A percentile compares a stretch with the other conserved stretches of the same genome.
Conservation (phyloP, 2,797 vertebrate species). For the Myotis pilosus region DNA sequence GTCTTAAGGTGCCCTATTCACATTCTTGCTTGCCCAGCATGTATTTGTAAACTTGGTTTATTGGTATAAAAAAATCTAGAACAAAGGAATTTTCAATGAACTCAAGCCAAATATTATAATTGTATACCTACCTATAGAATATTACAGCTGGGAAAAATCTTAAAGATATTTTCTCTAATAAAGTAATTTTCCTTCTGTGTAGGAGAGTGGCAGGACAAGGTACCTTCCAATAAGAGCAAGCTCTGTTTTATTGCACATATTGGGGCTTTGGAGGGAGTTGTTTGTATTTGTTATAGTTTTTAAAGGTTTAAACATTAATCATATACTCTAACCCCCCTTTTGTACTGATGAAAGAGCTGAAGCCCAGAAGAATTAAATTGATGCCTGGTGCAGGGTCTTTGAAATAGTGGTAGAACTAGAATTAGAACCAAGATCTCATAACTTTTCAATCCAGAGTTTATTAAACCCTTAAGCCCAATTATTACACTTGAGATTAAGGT, state of each 20-base stretch:
- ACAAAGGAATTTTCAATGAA: conserved; percentile 9
- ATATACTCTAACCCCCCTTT: background rate
- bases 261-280: background rate
- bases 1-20: background rate
- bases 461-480: background rate
- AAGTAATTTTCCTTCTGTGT: background rate
- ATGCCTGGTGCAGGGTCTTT: background rate
- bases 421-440: background rate
- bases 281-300: background rate
- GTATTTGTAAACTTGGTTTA: background rate
- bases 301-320: background rate
- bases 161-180: conserved; percentile 2
- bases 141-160: background rate
- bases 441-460: background rate
- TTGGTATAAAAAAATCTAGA: background rate
- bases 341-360: background rate
- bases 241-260: background rate
- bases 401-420: background rate
- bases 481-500: background rate
- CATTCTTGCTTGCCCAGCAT: background rate
- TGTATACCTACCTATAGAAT: background rate
- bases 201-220: background rate
- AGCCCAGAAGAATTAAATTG: background rate
- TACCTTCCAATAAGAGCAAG: background rate
- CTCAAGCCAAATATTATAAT: conserved; percentile 23